Base-by-base conservation (phyloP, 2,113 vertebrate genomes). In the Malurus melanocephalus region DNA sequence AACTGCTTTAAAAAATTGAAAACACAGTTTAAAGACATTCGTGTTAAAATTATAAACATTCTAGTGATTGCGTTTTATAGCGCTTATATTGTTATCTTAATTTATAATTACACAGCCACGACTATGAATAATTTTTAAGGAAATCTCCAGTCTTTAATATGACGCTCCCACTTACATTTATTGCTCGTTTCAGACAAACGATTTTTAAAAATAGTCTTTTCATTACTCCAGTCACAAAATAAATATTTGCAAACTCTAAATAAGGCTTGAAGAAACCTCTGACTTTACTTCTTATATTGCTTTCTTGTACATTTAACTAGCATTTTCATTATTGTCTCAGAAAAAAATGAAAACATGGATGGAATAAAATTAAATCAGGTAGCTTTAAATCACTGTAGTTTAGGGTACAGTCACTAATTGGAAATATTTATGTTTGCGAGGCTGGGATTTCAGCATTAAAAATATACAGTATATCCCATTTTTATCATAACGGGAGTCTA, bases 301-400 rank as follows among this genome's bases (percentile, higher is more conserved):
- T 84, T 79, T 85, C 48, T 82, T 80, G 73, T 87, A 87, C 76
- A 93, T 87, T 82, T 88, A 80, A 64, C 22, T 76, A 40, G 4
- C 38, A 74, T 93, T 82, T 93, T 88, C 93, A 79, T 71, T 69
- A 71, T 89, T 90, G 71, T 94, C 84, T 85, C 62, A 84, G 62
- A 24, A 92, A 89, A 88, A 88, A 84, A 65, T 38, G 78, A 82
- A 89, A 94, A 89, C n/a, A 5, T 56, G 35, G 45, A 87, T 71
- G 51, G 79, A 92, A 75, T 93, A 66, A 89, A 86, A 88, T 87
- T 52, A 81, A 85, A 57, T 76, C 30, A 80, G 33, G 65, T 82
- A 83, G 51, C 67, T 55, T 80, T 94, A 89, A 94, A 93, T 94
- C 89, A 80, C 61, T 22, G 6, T 43, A 61, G 61, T 68, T 94